Base-by-base conservation (phyloP, 1,140 invertebrate species). In the Diplogasteroides magnus region DNA sequence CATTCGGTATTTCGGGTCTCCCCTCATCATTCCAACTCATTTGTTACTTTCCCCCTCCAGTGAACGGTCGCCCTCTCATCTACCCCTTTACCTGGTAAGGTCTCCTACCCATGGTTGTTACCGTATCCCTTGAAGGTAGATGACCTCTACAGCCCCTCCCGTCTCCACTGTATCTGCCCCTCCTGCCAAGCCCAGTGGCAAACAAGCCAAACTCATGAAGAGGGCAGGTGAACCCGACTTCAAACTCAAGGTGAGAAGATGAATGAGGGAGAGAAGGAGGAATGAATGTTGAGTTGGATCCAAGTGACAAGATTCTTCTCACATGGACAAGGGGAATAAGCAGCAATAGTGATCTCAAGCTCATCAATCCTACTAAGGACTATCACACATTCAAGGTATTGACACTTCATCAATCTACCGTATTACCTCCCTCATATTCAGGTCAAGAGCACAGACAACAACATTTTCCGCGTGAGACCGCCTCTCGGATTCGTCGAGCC, bases 371-470 rank as follows among this genome's bases (percentile, higher is more conserved):
- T 26, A 75, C 75, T 25, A 71, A 57, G 29, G 23, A 61, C 25
- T 72, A 70, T 23, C 75, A 77, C 58, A 61, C 71, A 0, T 76
- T 31, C 68, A 76, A 76, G 72, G 75, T 76, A 48, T 19, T 26
- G 26, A 14, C n/a, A 25, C 25, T 1, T 23, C 1, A 69, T 27
- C 19, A 27, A 59, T 61, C 23, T 31, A 1, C 25, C 19, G 29
- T 32, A 32, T 27, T 31, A 25, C 26, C 23, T 23, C 55, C 0
- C 23, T 6, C 55, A 25, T 77, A 19, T 29, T n/a, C n/a, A 75
- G 74, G 66, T 76, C n/a, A 76, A 77, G 56, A 77, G 75, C 55
- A 76, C 75, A 15, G 76, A 74, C 13, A 76, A 76, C 59, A 76
- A 77, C 57, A 70, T 76, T 61, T 76, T 76, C 61, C 75, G 75